These are phyloP conservation scores for Caenorhabditis elegans DNA, from an alignment of 1,140 invertebrate species.

Conservation along the genomic window DNA sequence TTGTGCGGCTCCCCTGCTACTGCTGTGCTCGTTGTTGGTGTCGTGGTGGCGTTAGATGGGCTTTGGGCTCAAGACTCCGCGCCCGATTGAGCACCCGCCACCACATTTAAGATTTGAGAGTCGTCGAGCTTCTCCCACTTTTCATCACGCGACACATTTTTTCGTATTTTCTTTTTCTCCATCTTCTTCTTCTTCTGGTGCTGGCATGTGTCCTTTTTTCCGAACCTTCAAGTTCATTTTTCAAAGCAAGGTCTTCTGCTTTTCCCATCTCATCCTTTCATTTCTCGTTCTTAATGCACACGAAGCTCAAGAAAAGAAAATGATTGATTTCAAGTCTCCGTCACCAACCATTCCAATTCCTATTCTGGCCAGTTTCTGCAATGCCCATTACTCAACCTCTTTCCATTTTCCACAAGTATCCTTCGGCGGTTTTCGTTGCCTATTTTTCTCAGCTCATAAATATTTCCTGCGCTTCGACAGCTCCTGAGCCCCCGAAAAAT, in stretches of 20 bases:
- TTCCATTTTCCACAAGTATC: neutral
- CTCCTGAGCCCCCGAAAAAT: conserved; percentile 16
- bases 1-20: conserved; percentile 2
- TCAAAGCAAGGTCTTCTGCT: neutral
- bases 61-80: conserved; percentile 10
- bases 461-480: neutral
- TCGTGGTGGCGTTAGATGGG: neutral
- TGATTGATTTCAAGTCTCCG: neutral
- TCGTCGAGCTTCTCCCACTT: neutral
- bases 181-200: neutral
- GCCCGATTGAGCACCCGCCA: conserved; percentile 26
- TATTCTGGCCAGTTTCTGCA: neutral
- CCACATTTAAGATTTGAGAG: conserved; percentile 15
- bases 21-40: neutral
- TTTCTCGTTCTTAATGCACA: neutral
- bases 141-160: conserved; percentile 30
- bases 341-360: neutral
- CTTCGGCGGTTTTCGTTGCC: neutral
- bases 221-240: conserved; percentile 5
- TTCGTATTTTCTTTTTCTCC: too few species aligned
- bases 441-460: neutral
- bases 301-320: neutral
- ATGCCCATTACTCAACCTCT: conserved; percentile 14
- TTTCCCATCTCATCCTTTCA: neutral
- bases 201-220: neutral